A percentile compares a stretch with the other conserved stretches of the same genome.
Conservation (phyloP, 1,140 invertebrate species). For the Steinernema khuongi region DNA sequence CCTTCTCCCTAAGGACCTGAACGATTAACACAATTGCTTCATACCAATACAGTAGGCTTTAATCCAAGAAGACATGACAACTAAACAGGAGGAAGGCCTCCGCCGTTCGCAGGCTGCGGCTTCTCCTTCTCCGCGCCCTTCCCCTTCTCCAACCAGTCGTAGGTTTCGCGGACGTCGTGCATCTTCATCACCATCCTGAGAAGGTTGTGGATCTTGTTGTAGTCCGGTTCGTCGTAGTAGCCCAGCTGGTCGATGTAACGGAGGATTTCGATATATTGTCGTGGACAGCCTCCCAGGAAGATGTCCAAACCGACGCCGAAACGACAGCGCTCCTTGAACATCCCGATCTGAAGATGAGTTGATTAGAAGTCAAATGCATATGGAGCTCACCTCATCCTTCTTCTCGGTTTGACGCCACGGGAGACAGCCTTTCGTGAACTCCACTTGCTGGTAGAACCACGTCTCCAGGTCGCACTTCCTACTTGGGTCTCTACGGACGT, state of each 20-base stretch:
- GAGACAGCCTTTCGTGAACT: conserved; percentile 19
- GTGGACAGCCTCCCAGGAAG: conserved; percentile 22
- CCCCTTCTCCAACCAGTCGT: conserved; percentile 17
- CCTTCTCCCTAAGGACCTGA: too few species aligned
- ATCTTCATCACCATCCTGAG: not conserved
- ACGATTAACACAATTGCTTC: too few species aligned
- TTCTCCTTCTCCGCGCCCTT: too few species aligned
- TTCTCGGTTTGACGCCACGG: conserved; percentile 21
- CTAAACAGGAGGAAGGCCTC: too few species aligned
- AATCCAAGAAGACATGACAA: too few species aligned
- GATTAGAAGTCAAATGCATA: not conserved
- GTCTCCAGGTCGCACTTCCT: conserved; percentile 28
- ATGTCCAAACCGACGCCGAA: conserved; percentile 1
- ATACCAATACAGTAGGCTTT: too few species aligned
- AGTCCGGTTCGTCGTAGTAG: conserved; percentile 27
- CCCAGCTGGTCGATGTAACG: conserved; percentile 26
- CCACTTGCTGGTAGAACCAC: conserved; percentile 22
- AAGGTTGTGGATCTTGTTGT: not conserved
- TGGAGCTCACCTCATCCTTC: conserved; percentile 15
- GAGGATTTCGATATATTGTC: conserved; percentile 18
- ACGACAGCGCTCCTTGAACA: conserved; percentile 16
- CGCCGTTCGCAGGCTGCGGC: too few species aligned
- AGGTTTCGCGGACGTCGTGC: not conserved
- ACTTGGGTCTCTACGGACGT: conserved; percentile 13
- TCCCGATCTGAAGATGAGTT: not conserved